Evolutionary conservation across 1,140 invertebrate species (phyloP), one percentile per base, ranked within the genome.

Genomic region (Drosophila burlai): DNA sequence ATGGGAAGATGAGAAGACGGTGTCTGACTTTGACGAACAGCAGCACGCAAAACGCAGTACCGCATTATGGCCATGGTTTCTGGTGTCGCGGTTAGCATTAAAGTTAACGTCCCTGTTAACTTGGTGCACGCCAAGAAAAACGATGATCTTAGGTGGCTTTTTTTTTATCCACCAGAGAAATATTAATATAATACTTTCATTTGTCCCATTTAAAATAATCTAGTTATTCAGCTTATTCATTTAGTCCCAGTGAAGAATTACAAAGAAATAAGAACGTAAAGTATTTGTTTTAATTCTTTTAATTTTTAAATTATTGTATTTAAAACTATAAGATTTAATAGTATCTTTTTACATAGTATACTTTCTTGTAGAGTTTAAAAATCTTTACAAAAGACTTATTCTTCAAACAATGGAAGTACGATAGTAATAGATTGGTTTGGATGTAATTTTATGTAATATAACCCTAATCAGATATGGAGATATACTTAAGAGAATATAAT

Each of bases 11-110:
- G 69, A 59, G 52, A 69, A 62, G 65, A 55, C 67, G 72, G 79
- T 61, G 57, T 61, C 71, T 71, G 83, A 86, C 76, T 86, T 72
- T 83, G 81, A 83, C 81, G 65, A 83, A 85, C 80, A 83, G 80
- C 75, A 82, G 83, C 65, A 76, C 74, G 75, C 64, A 74, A 69
- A 62, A 74, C 16, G 54, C 42, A 40, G 67, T 45, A 40, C n/a
- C n/a, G n/a, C 74, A 81, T 74, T 86, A 79, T 57, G 65, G 55
- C 64, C 49, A 69, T 68, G 64, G 49, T 40, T 69, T 45, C 62
- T 64, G 62, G 75, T 73, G 61, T 40, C 50, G 49, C 61, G 50
- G 58, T 62, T 76, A 65, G 45, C 40, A 29, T 74, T 65, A 74
- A 62, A 36, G 13, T 46, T 62, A 64, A 49, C 40, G 55, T 59